Evolutionary conservation across 2,888 invertebrate genomes (phyloP).

Genomic region (Conistra vaccinii): DNA sequence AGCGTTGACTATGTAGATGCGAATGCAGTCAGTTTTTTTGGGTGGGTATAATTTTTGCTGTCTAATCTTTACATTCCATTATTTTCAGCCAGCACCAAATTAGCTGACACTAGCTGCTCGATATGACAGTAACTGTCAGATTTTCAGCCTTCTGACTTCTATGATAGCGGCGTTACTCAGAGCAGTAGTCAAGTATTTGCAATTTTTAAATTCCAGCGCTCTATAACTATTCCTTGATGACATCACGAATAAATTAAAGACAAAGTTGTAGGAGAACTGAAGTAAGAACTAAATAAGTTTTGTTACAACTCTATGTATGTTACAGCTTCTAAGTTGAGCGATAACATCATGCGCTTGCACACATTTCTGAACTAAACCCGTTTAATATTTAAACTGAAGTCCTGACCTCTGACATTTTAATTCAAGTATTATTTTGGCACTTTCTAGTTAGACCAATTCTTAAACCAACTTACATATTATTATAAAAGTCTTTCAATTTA

Average conservation of each 20-base stretch:
- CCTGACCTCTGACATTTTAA: conserved; percentile 51
- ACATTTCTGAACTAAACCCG: conserved; percentile 38
- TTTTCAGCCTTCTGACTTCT: neutral
- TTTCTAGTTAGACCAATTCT: conserved; percentile 39
- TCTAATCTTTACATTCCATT: neutral
- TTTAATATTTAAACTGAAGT: conserved; percentile 33
- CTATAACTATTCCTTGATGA: neutral
- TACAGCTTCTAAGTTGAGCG: neutral
- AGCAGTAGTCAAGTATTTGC: neutral
- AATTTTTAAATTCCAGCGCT: neutral
- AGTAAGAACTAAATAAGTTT: neutral
- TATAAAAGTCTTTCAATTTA: neutral
- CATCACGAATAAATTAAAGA: neutral
- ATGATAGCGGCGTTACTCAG: neutral
- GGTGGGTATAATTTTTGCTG: too few species aligned
- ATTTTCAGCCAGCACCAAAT: neutral
- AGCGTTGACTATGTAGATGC: neutral
- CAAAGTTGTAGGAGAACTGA: neutral
- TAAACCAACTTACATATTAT: neutral
- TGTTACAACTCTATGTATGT: conserved; percentile 27
- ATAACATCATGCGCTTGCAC: conserved; percentile 46
- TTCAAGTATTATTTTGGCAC: conserved; percentile 19
- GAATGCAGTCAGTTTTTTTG: neutral
- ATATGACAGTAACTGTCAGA: neutral
- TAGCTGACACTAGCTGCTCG: neutral